Evolutionary conservation across 37 sponge, comb jelly and placozoan species (phyloP).

Genomic region (Axinella damicornis): DNA sequence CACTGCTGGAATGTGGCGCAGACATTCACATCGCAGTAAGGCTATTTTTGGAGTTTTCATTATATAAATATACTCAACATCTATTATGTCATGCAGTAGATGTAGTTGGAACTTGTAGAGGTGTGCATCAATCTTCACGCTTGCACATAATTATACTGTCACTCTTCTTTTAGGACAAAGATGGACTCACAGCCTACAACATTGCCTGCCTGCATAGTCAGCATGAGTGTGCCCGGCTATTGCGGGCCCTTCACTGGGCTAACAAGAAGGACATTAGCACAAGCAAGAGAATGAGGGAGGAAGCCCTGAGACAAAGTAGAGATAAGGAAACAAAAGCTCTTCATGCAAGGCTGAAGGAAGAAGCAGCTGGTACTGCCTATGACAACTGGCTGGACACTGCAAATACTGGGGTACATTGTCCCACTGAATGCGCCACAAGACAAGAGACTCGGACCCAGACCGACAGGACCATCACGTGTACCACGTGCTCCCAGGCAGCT

Average conservation of each 20-base stretch:
- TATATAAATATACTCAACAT: too few relatives aligned
- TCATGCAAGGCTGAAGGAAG: conserved; percentile 23
- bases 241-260: conserved; percentile 79
- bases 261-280: conserved; percentile 39
- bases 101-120: too few relatives aligned
- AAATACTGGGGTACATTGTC: not conserved
- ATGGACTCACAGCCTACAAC: conserved; percentile 54
- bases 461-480: not conserved
- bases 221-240: conserved; percentile 71
- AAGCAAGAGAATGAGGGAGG: conserved; percentile 11
- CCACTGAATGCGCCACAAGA: conserved; percentile 21
- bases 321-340: not conserved
- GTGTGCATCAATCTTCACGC: too few relatives aligned
- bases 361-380: conserved; percentile 49
- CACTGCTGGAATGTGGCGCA: conserved; percentile 56
- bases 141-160: not conserved
- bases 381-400: conserved; percentile 31
- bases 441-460: not conserved
- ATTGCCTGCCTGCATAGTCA: conserved; percentile 59
- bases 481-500: not conserved
- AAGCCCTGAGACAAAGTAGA: not conserved
- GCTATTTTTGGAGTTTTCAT: not conserved
- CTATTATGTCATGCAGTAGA: too few relatives aligned
- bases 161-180: conserved; percentile 54
- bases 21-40: conserved; percentile 62